Evolutionary conservation across 2,797 vertebrate species (phyloP), one percentile per base, ranked within the genome.

Genomic region (Crax fasciolata): DNA sequence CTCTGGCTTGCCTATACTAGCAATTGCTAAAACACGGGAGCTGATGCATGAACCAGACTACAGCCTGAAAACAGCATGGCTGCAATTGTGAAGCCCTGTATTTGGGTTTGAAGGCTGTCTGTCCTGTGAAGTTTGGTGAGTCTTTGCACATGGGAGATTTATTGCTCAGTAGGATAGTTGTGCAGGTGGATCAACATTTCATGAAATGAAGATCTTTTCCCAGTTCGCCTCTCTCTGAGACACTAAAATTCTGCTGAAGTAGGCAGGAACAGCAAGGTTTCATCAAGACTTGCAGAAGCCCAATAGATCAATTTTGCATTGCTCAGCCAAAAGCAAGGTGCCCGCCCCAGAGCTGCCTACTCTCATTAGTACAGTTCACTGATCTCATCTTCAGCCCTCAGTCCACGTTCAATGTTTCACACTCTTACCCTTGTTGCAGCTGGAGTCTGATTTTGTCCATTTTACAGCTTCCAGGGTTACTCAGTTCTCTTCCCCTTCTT

Each of bases 101-200:
- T 14, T 54, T n/a, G 8, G 6, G 1, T 44, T 58, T 28, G 24
- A 23, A 28, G 32, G 24, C 27, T 17, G 17, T 59, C 62, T 48
- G 10, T 5, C 30, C 13, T 4, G 2, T 3, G 23, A 11, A n/a
- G 10, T 57, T 41, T 44, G 35, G 14, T 43, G 39, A 78, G 6
- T 20, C 19, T 48, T n/a, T 13, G n/a, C 55, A 68, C 0, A 0
- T 2, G 5, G 16, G 13, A 57, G 3, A 3, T n/a, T 32, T 39
- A 65, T n/a, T 1, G 0, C 16, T 70, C 3, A 0, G 15, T 5
- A 43, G 15, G 72, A 65, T 23, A 10, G 4, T 8, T 58, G 16
- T 1, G 0, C 4, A 8, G 35, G 5, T 70, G 7, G 27, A 63
- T 38, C 0, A 0, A 10, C 2, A 0, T 44, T 32, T 63, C 5